Conservation (phyloP, 2,888 invertebrate species). For the Tricholauxania praeusta region DNA sequence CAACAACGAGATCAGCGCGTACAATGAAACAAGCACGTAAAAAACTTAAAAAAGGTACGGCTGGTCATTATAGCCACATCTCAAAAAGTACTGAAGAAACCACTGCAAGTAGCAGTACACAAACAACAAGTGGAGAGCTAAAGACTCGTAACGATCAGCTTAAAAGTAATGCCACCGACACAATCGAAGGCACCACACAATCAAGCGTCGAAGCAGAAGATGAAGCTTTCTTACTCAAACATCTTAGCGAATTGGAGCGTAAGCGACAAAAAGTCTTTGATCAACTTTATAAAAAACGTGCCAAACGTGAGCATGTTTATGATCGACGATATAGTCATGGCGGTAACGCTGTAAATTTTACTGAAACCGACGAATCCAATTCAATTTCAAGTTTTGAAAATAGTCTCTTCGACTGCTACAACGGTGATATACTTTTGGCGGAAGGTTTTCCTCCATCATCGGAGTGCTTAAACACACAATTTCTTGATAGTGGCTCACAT, state of each 20-base stretch:
- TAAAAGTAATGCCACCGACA: not conserved
- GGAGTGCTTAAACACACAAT: conserved; percentile 77
- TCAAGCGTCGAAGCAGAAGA: conserved; percentile 15
- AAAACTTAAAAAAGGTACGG: conserved; percentile 57
- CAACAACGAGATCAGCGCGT: conserved; percentile 24
- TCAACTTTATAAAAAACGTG: conserved; percentile 55
- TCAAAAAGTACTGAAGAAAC: conserved; percentile 16
- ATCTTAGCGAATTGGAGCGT: conserved; percentile 35
- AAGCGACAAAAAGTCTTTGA: conserved; percentile 58
- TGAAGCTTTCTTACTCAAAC: conserved; percentile 26
- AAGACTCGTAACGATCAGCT: no score
- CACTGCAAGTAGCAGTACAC: not conserved
- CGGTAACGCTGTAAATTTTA: conserved; percentile 75
- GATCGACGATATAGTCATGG: conserved; percentile 84
- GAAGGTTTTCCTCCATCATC: conserved; percentile 78
- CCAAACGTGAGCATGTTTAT: conserved; percentile 70
- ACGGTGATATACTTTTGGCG: conserved; percentile 80
- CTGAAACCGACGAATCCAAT: conserved; percentile 72
- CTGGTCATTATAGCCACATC: conserved; percentile 12
- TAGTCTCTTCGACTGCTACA: conserved; percentile 80
- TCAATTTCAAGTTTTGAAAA: conserved; percentile 88
- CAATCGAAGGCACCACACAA: not conserved
- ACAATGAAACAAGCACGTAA: conserved; percentile 37
- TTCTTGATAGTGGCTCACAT: conserved; percentile 77
- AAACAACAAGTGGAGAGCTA: not conserved